Base-by-base conservation (phyloP, 2,113 vertebrate species). In the Pomatorhinus ruficollis region DNA sequence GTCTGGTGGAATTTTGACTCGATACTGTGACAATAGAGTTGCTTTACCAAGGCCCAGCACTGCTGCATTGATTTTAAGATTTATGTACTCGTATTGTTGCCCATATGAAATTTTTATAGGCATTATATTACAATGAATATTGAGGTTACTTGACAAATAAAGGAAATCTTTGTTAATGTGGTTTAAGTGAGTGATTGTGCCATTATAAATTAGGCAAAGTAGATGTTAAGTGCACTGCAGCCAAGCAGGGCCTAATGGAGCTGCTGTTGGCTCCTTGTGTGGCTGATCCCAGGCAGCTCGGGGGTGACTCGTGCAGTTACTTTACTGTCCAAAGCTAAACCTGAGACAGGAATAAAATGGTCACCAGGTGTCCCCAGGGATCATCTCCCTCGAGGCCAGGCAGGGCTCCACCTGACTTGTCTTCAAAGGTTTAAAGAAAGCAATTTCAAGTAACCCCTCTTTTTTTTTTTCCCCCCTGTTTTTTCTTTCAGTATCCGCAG, bases 401-500 rank as follows among this genome's bases (percentile, higher is more conserved):
- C 40, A 11, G 27, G 35, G 45, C 31, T 70, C 54, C 12, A 5
- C 25, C 20, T 17, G 59, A 16, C 21, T 76, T 86, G 50, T 25
- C 31, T 86, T 59, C 19, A 8, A 22, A 28, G 27, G 35, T 92
- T 91, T 91, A 37, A 78, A 69, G 64, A 9, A 9, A 33, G 4
- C 39, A 15, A 5, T 47, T 81, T 56, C 23, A 60, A 77, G 25
- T 94, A 70, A 96, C 24, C 27, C 5, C 10, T 35, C 3, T 69
- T 3, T 39, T 66, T 39, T 0, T 0, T 33, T 4, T 23, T 24
- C 40, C 40, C 13, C 30, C 1, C 2, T 0, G 11, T 60, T n/a
- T 84, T 68, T 97, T 79, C 95, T 97, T 81, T 22, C 97, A 99
- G 99, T 49, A 99, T 99, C 97, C 99, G 99, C 96, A 99, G 99